Base-by-base conservation (phyloP, 2,797 vertebrate genomes). In the Sebastes trivittatus region DNA sequence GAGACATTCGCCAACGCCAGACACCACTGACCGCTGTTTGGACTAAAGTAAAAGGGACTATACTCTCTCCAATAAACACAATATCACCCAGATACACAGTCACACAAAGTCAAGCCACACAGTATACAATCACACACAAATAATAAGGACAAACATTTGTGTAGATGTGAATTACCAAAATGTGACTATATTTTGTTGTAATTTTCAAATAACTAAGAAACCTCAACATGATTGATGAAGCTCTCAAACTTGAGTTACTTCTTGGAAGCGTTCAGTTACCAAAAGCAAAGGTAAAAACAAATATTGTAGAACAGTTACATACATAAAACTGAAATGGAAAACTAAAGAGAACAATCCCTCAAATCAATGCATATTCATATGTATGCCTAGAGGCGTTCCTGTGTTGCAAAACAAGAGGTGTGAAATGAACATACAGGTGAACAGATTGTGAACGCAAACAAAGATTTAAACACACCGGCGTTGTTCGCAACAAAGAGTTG, bases 391-490 rank as follows among this genome's bases (percentile, higher is more conserved):
- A 10, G 2, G 49, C 56, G n/a, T 70, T 77, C 16, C 42, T 18
- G 55, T 27, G 63, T 66, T 72, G 36, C 71, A 80, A 68, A 72
- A 86, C 61, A 87, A 81, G 72, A 89, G 84, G 86, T 91, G 87
- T 85, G 69, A 81, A 89, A 84, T 88, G 72, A 86, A 78, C 83
- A 90, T 81, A 76, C 78, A 87, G 86, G 89, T 93, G 84, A 90
- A 81, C 85, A 88, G 84, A 88, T 34, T 88, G 87, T 71, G 71
- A 90, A 88, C 78, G 29, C 30, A 85, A 75, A 71, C 74, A 87
- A 77, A 88, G 71, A 81, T 9, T 36, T 72, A 78, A 72, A 52
- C 77, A 85, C 42, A 66, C 59, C 32, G 55, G 63, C 70, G 75
- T 82, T 69, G 73, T 86, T 81, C 38, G 5, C 36, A 75, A 76